Evolutionary conservation across 1,140 invertebrate genomes (phyloP).

Genomic region (Pachyrhynchus sulphureomaculatus): DNA sequence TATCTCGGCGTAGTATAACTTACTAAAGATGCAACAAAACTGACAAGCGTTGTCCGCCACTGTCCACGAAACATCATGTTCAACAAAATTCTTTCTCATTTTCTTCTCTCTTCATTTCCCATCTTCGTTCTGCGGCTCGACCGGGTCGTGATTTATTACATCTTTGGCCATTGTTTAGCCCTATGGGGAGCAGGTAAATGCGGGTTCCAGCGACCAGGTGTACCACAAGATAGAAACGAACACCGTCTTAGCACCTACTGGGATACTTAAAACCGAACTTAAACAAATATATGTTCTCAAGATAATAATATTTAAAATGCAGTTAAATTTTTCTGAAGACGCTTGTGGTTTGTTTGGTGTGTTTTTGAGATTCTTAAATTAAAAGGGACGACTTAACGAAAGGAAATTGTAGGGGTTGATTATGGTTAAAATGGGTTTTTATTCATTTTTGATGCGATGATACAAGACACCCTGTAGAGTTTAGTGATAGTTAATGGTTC

Average conservation of each 20-base stretch:
- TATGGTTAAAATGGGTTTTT: too few relatives aligned
- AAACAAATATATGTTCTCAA: slow-evolving; percentile 3
- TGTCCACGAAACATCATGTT: slow-evolving; percentile 3
- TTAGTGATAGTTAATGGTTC: too few relatives aligned
- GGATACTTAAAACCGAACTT: slow-evolving; percentile 1
- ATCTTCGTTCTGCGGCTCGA: slow-evolving; percentile 10
- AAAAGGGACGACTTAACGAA: too few relatives aligned
- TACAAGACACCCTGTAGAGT: too few relatives aligned
- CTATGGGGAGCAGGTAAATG: slow-evolving; percentile 38
- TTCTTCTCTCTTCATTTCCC: slow-evolving; percentile 10
- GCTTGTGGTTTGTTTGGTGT: not conserved
- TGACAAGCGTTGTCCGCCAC: too few relatives aligned
- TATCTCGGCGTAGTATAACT: too few relatives aligned
- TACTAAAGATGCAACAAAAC: too few relatives aligned
- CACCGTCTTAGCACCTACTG: slow-evolving; percentile 7
- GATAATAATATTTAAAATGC: slow-evolving; percentile 1
- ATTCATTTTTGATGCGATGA: too few relatives aligned
- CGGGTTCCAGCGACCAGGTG: slow-evolving; percentile 36
- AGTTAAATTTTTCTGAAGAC: not conserved
- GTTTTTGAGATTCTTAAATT: too few relatives aligned
- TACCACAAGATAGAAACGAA: slow-evolving; percentile 5
- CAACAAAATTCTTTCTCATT: slow-evolving; percentile 15
- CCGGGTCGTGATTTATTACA: slow-evolving; percentile 33
- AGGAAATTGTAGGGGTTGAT: too few relatives aligned
- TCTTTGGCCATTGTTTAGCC: slow-evolving; percentile 33